Base-by-base conservation (phyloP, 2,113 vertebrate genomes). In the sheep (Ovis aries) region DNA sequence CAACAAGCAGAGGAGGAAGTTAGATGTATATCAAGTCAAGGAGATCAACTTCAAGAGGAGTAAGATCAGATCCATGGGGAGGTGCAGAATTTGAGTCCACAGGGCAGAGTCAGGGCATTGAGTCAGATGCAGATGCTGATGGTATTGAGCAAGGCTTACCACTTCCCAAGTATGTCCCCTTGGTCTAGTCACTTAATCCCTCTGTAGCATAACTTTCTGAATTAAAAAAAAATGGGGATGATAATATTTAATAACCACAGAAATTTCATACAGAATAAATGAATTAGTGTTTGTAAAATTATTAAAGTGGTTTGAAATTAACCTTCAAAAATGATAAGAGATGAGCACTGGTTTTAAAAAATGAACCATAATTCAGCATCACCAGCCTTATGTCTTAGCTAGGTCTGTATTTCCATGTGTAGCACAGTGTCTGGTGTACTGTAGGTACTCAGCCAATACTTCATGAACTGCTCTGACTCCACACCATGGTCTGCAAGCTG, bases 261-360 rank as follows among this genome's bases (percentile, higher is more conserved):
- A 88, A 23, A 85, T 86, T 90, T 93, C 59, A 43, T 84, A 50
- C 71, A 52, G 60, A 95, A 62, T 60, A 82, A 74, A 59, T 52
- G 45, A 59, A 90, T 83, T 33, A 33, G 3, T 48, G 60, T 52
- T 94, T 89, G 25, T 50, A 78, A 64, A 59, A 71, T 80, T 90
- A 62, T 89, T 60, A 33, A 60, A 78, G 55, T 88, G 3, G 33
- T 33, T 85, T 93, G 23, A 71, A 94, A 86, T 55, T 67, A 55
- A 14, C 88, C 36, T 62, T 93, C 52, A 90, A 90, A 90, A 93
- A 84, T n/a, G 21, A 29, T 55, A 86, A 85, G 71, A 78, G 23
- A 12, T 21, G 21, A 96, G 25, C 2, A 6, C 27, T 84, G 25
- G 17, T 45, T 95, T 93, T 60, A 96, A 25, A 71, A 83, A 64